Percentiles rank a stretch among this genome's conserved stretches.
Conservation (phyloP, 2,113 vertebrate genomes). For the Hyperoodon ampullatus region DNA sequence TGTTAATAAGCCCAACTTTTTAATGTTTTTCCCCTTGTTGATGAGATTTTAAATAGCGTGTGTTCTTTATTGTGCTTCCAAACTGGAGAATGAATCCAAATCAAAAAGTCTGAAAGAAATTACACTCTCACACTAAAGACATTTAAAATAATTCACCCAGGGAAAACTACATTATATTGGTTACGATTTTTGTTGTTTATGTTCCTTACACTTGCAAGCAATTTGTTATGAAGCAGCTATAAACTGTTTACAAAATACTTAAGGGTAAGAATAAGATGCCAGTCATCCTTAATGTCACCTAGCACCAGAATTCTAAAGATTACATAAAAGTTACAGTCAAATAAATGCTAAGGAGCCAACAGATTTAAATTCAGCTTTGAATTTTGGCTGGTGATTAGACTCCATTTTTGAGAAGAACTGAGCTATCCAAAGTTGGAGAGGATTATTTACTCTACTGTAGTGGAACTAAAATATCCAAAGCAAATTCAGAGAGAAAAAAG, state of each 20-base stretch:
- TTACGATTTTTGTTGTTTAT: slow-evolving; percentile 36
- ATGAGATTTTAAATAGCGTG: slow-evolving; percentile 48
- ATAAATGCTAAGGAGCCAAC: slow-evolving; percentile 28
- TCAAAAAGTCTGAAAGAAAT: slow-evolving; percentile 62
- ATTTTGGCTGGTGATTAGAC: neutral
- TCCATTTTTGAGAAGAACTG: neutral
- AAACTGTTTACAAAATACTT: slow-evolving; percentile 72
- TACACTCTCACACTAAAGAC: slow-evolving; percentile 59
- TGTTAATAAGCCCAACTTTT: neutral
- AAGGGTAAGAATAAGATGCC: neutral
- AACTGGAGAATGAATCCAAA: slow-evolving; percentile 45
- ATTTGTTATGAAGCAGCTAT: slow-evolving; percentile 60
- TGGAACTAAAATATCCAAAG: slow-evolving; percentile 28
- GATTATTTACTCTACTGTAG: neutral
- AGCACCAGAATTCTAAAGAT: slow-evolving; percentile 48
- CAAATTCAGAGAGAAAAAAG: neutral
- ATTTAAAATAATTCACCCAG: slow-evolving; percentile 69
- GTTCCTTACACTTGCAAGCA: neutral
- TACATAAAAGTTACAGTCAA: slow-evolving; percentile 61
- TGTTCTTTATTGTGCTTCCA: slow-evolving; percentile 49
- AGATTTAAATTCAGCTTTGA: slow-evolving; percentile 43
- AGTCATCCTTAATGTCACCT: slow-evolving; percentile 55
- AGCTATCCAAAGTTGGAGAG: neutral
- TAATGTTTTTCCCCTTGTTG: slow-evolving; percentile 16
- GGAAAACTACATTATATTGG: slow-evolving; percentile 55